phyloP scores from a whole-genome alignment of 2,888 invertebrate genomes.

The Myopa testacea region DNA sequence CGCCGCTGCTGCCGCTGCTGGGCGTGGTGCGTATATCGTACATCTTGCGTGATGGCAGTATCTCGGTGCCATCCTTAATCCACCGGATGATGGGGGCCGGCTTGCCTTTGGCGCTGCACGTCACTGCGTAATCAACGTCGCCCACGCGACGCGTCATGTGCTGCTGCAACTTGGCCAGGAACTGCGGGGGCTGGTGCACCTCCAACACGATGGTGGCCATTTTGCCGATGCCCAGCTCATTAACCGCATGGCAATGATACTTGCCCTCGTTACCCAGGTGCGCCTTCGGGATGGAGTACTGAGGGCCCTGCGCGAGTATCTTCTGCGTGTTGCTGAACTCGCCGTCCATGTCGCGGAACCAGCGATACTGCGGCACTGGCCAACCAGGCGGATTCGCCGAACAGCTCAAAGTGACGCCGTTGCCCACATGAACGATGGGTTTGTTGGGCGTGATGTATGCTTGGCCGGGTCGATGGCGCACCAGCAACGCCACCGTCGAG shows the following conservation, averaged over 20 bases:
- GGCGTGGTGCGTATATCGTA: conserved; percentile 85
- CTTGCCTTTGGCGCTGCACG: conserved; percentile 89
- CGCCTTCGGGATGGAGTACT: conserved; percentile 86
- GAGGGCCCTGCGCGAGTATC: conserved; percentile 82
- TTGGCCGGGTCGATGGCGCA: conserved; percentile 89
- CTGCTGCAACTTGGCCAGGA: conserved; percentile 84
- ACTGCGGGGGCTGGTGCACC: conserved; percentile 89
- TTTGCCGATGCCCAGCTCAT: conserved; percentile 89
- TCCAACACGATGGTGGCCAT: conserved; percentile 84
- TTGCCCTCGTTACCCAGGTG: conserved; percentile 87
- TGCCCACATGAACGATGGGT: conserved; percentile 86
- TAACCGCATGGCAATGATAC: conserved; percentile 91
- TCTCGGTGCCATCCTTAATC: conserved; percentile 86
- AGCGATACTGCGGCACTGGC: conserved; percentile 89
- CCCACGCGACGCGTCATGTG: conserved; percentile 84
- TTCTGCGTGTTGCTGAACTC: conserved; percentile 72
- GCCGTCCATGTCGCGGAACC: conserved; percentile 83
- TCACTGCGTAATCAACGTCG: conserved; percentile 81
- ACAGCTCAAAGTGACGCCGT: conserved; percentile 86
- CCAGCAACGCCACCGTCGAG: conserved; percentile 84
- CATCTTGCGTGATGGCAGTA: conserved; percentile 79
- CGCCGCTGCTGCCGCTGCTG: conserved; percentile 73
- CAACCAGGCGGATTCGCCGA: conserved; percentile 90
- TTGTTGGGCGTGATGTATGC: conserved; percentile 85
- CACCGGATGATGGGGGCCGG: conserved; percentile 86